phyloP scores from a whole-genome alignment of 2,113 vertebrate genomes.

The Oryzias melastigma region DNA sequence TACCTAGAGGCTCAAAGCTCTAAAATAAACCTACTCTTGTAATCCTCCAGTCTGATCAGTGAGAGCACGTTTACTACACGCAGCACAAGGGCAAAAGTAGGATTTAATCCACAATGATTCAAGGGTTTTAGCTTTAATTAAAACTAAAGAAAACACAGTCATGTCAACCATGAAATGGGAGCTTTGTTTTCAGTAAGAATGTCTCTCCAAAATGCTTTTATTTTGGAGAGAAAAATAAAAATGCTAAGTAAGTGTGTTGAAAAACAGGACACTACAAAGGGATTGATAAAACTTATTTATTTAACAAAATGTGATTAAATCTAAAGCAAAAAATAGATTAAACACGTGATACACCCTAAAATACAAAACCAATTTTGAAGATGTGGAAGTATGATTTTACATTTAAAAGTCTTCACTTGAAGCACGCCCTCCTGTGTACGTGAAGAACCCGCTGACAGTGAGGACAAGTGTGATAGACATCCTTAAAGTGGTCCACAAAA shows the following conservation, averaged over 20 bases:
- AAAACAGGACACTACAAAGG: no score
- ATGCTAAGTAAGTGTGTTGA: background rate
- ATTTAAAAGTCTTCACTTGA: slow-evolving; percentile 17
- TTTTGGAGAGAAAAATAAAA: background rate
- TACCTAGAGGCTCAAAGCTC: slow-evolving; percentile 49
- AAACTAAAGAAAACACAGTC: background rate
- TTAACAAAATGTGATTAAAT: no score
- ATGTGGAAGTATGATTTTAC: background rate
- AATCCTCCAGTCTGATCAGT: slow-evolving; percentile 50
- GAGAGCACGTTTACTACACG: slow-evolving; percentile 37
- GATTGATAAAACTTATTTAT: no score
- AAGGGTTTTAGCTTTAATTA: background rate
- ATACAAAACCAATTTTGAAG: background rate
- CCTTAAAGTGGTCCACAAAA: slow-evolving; percentile 62
- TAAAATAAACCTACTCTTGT: slow-evolving; percentile 57
- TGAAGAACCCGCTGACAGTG: slow-evolving; percentile 58
- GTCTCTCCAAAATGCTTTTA: background rate
- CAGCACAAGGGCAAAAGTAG: slow-evolving; percentile 25
- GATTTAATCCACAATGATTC: slow-evolving; percentile 23
- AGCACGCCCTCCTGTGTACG: slow-evolving; percentile 54
- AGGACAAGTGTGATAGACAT: slow-evolving; percentile 62
- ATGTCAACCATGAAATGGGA: background rate
- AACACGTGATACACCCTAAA: background rate
- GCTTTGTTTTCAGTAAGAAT: no score
- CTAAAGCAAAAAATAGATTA: no score